Conservation (phyloP, 2,113 vertebrate species). For the Muntiacus muntjak region DNA sequence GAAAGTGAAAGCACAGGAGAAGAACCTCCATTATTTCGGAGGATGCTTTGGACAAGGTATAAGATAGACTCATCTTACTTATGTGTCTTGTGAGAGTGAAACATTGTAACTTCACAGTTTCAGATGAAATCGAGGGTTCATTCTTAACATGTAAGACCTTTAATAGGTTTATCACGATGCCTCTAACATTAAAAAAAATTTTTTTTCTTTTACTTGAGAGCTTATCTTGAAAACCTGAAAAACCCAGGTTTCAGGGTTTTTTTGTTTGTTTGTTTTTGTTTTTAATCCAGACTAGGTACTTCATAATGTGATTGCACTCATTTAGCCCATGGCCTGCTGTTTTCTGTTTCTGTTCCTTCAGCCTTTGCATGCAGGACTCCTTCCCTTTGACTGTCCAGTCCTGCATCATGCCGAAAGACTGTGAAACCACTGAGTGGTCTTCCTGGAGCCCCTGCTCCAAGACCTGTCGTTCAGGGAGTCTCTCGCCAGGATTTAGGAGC, state of each 20-base stretch:
- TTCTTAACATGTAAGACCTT: neutral
- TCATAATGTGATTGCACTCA: neutral
- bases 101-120: neutral
- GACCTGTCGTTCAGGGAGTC: constrained; percentile 85
- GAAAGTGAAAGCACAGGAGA: neutral
- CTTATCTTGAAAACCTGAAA: neutral
- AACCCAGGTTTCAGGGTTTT: neutral
- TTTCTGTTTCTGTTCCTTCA: constrained; percentile 61
- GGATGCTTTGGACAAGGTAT: neutral
- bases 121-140: neutral
- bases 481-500: constrained; percentile 86
- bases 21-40: neutral
- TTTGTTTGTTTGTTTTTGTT: neutral
- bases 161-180: neutral
- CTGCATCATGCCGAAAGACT: constrained; percentile 91
- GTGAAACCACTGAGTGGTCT: constrained; percentile 88
- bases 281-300: neutral
- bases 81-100: neutral
- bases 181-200: neutral
- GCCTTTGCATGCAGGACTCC: constrained; percentile 87
- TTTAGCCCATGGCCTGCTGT: neutral
- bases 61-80: neutral
- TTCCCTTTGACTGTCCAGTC: constrained; percentile 85
- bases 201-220: neutral
- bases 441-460: constrained; percentile 90